Evolutionary conservation across 2,797 vertebrate species (phyloP).

Genomic region (Phoeniculus purpureus): DNA sequence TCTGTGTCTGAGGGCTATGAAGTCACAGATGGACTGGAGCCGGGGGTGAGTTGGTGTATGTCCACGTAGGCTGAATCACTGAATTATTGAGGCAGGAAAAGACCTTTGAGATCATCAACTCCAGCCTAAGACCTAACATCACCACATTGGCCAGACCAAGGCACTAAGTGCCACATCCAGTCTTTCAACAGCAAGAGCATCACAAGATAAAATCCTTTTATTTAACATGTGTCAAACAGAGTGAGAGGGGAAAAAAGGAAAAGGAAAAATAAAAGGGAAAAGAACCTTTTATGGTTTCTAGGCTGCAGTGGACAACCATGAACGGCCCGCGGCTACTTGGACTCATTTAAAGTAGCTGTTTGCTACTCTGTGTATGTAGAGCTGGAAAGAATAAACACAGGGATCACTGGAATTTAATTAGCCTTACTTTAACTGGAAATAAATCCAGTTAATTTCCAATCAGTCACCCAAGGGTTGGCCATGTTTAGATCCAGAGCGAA

Average conservation of each 20-base stretch:
- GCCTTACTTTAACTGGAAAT: neutral
- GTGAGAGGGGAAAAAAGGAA: neutral
- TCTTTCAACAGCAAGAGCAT: neutral
- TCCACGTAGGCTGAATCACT: no score
- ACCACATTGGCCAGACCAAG: no score
- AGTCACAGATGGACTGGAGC: neutral
- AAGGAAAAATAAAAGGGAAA: neutral
- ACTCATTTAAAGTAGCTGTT: constrained; percentile 13
- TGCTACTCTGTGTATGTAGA: neutral
- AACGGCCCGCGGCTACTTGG: neutral
- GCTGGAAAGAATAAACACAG: neutral
- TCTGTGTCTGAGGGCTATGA: neutral
- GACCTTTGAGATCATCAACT: no score
- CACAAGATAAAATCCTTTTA: neutral
- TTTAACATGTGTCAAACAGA: neutral
- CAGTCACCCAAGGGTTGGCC: neutral
- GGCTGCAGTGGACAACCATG: neutral
- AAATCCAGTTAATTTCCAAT: neutral
- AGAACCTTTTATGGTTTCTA: neutral
- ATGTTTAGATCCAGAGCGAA: neutral
- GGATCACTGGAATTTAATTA: constrained; percentile 22
- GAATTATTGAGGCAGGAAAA: no score
- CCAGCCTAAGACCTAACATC: no score
- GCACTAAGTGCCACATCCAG: no score
- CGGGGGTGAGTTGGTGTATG: no score